Base-by-base conservation (phyloP, 1,140 invertebrate genomes). In the Pinna nobilis region DNA sequence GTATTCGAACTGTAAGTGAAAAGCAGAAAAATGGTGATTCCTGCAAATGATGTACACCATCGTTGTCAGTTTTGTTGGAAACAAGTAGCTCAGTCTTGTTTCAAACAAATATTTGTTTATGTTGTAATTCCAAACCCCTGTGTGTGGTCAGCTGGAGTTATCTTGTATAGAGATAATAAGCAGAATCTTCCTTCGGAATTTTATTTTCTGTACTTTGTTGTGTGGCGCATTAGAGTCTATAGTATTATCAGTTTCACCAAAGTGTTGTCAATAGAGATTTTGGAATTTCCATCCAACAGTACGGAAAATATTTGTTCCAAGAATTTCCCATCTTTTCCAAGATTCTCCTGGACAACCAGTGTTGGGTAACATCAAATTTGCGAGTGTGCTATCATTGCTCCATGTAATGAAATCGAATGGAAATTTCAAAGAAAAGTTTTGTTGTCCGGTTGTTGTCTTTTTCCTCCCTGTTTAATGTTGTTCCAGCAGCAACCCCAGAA, bases 1-100 rank as follows among this genome's bases (percentile, higher is more conserved):
- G 77, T 70, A 67, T 65, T 70, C 59, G 39, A 20, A 44, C 59
- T 63, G 59, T 63, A 63, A 63, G 59, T 63, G 33, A 25, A 9
- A 37, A 30, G 23, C 30, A 59, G 55, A 25, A n/a, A 23, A 32
- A 30, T 6, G 18, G 28, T 55, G 32, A 35, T 25, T 30, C 23
- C 1, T 59, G 55, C 37, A 30, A 59, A 35, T 33, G 32, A 59
- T 59, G 55, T 59, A 33, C 37, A 59, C 28, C 55, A 20, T 33
- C 55, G 30, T 35, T 30, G 30, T 59, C n/a, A 20, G 55, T 59
- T 59, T 30, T 59, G 55, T 59, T 20, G n/a, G 15, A 7, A 28
- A 30, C 55, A 59, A 9, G 30, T 57, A 33, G 33, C 7, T 59
- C 18, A 59, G 30, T 33, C 11, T 18, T 35, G 30, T 59, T 30